Evolutionary conservation across 2,113 vertebrate species (phyloP), one percentile per base, ranked within the genome.

Genomic region (Strix uralensis): DNA sequence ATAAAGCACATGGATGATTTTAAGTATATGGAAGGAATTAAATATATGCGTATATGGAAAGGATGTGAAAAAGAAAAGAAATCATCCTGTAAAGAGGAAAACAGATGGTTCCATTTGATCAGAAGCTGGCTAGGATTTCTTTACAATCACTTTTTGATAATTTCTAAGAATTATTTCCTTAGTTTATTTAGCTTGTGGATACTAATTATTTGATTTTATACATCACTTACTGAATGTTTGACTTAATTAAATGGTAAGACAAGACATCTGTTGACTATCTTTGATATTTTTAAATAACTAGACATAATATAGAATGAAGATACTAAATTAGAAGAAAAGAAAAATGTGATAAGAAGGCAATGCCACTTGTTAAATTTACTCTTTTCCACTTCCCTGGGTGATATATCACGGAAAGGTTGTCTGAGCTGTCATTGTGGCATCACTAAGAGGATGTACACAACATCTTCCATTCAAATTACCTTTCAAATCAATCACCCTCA

Each of bases 321-420:
- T 85, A 51, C 51, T 82, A 90, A 97, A 93, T 79, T 84, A 92
- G 70, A 90, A 86, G 49, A 89, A 90, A 94, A 94, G 91, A 92
- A 94, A 93, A 88, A 84, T 49, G 63, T 71, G 90, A 90, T 92
- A 94, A 90, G 72, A 86, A 81, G 66, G 69, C 88, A 96, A 77
- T 47, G 44, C 80, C 84, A 96, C 96, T 98, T 96, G 95, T 97
- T 97, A 97, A 96, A 97, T 97, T 79, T 89, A 92, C 81, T 90
- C 94, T 94, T 95, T 95, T 88, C 32, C 0, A 4, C 70, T 94
- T 79, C 66, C 77, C 36, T 80, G 69, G 88, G 78, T 92, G 88
- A 97, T 96, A 84, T 59, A 94, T 96, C 93, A 96, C 2, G 7
- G 84, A 90, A 84, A 90, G 93, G 88, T 94, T 87, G 94, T 96